Base-by-base conservation (phyloP, 2,888 invertebrate species). In the Ceramica pisi region DNA sequence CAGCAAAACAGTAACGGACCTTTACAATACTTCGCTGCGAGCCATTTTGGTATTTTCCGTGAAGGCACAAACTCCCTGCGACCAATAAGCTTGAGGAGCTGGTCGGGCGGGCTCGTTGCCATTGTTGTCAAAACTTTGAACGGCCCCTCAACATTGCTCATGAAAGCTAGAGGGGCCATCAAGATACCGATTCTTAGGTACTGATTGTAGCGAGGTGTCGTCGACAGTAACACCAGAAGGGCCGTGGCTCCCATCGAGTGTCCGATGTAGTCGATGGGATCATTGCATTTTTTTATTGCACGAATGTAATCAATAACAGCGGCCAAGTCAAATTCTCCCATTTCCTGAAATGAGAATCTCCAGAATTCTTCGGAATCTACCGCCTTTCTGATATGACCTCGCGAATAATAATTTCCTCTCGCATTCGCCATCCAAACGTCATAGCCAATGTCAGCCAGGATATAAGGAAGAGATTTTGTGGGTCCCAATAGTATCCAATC, bases 381-480 rank as follows among this genome's bases (percentile, higher is more conserved):
- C 10, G 85, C 82, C 66, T 82, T 81, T 16, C 83, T 72, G 4
- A 84, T 67, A 76, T 94, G 94, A 8, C 89, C 90, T 53, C 92
- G 89, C 0, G 94, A 94, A 76, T 94, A 94, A 73, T 90, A 89
- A 74, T 93, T 94, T 1, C 95, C 94, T 87, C 94, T 90, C 0
- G 93, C 91, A 60, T 97, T 97, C 14, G 93, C 92, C 96, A 93
- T 96, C 98, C 95, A 98, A 3, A 97, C 96, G 69, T 97, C 96
- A 75, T 96, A 96, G 0, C 96, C 96, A 3, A 91, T 91, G 75
- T 97, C 93, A 92, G 96, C 94, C 92, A 98, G 75, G 3, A 93
- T 79, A 67, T 94, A 94, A 0, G 94, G 92, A n/a, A 95, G 87
- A 8, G 94, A 92, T 69, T 92, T 90, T 60, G 85, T 80, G 2